These are phyloP conservation scores for Arenaria interpres DNA, from an alignment of 2,113 vertebrate genomes.

Conservation along the genomic window DNA sequence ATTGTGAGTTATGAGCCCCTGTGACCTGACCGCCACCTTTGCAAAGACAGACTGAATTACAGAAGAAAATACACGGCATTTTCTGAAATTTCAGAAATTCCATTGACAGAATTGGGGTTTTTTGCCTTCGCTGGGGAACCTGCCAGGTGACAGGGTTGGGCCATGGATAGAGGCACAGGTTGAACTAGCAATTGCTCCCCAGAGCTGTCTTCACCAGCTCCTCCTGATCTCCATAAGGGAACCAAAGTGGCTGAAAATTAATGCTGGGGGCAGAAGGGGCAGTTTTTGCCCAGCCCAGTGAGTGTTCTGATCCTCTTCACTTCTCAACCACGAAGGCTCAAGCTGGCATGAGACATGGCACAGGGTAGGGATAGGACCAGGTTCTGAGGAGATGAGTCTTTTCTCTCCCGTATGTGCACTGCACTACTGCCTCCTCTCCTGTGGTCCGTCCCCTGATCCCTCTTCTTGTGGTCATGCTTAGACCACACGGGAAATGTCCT, in stretches of 20 bases:
- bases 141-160: background rate
- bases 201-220: background rate
- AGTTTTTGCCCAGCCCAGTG: background rate
- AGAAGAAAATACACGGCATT: background rate
- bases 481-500: accelerated
- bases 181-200: background rate
- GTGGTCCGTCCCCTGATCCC: accelerated
- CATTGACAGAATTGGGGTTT: background rate
- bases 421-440: background rate
- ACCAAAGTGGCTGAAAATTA: background rate
- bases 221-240: background rate
- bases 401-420: background rate
- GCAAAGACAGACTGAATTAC: background rate
- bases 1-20: background rate
- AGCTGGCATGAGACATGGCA: accelerated
- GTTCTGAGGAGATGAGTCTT: background rate
- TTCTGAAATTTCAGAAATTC: background rate
- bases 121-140: background rate
- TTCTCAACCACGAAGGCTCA: background rate
- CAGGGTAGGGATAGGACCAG: background rate
- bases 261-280: background rate
- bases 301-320: background rate
- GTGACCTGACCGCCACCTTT: background rate
- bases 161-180: background rate
- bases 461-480: accelerated